Base-by-base conservation (phyloP, 2,888 invertebrate species). In the Encarsia formosa region DNA sequence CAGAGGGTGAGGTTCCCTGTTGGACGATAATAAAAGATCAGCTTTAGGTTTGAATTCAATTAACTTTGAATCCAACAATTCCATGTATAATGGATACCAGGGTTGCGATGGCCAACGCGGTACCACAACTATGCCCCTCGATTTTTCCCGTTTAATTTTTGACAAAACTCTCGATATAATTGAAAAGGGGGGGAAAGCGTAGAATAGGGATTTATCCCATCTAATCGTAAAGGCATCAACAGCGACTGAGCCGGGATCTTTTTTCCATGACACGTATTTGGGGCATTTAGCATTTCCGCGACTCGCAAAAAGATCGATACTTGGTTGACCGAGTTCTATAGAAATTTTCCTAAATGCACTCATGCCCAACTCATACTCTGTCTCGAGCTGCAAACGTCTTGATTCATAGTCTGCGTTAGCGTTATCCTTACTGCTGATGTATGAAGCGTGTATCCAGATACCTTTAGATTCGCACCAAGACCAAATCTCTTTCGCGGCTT, bases 351-450 rank as follows among this genome's bases (percentile, higher is more conserved):
- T 11, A 15, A 51, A 59, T 5, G 48, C 49, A 4, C 8, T 20
- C 5, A 37, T 22, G 9, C 42, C 32, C 13, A 59, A 35, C 18
- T 56, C 48, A 49, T 52, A 57, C 42, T 60, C 56, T 0, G 60
- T 59, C n/a, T 56, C 58, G 20, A 52, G 26, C 43, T 58, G 52
- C 11, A 40, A 34, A 8, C 46, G 48, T 9, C 65, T 50, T 2
- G 65, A 65, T 29, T 56, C 58, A 15, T 46, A n/a, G n/a, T 66
- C 64, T 5, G 63, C 64, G 32, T 58, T 47, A 1, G 32, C 22
- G 41, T 61, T 60, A 4, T 54, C 50, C 8, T 13, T 9, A 60
- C 60, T 11, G 34, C n/a, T 18, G 8, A 57, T 57, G 31, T 61
- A 61, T 1, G 60, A 56, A 3, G 61, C 61, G 3, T 54, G 49